phyloP scores from a whole-genome alignment of 2,113 vertebrate genomes.

The Hoplias malabaricus region DNA sequence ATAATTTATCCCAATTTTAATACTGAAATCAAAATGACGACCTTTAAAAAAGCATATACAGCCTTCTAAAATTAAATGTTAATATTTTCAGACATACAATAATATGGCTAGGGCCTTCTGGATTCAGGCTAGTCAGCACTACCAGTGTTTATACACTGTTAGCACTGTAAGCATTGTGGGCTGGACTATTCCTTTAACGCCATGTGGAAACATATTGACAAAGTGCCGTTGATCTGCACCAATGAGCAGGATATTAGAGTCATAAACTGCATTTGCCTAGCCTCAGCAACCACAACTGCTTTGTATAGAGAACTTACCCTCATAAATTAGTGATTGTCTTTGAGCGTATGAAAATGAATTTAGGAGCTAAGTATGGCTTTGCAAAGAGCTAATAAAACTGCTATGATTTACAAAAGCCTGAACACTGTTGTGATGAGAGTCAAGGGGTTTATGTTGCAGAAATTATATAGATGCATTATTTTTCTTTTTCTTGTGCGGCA shows the following conservation, averaged over 20 bases:
- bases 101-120: too few relatives aligned
- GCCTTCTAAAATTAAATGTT: too few relatives aligned
- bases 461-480: too few relatives aligned
- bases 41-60: too few relatives aligned
- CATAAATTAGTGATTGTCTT: slow-evolving; percentile 1
- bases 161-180: neutral
- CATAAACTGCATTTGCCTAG: slow-evolving; percentile 49
- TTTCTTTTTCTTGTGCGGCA: too few relatives aligned
- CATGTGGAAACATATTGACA: slow-evolving; percentile 12
- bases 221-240: slow-evolving; percentile 48
- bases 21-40: too few relatives aligned
- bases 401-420: neutral
- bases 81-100: too few relatives aligned
- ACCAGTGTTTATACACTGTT: neutral
- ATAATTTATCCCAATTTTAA: too few relatives aligned
- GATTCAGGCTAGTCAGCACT: neutral
- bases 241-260: slow-evolving; percentile 57
- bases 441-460: too few relatives aligned
- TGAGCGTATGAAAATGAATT: neutral
- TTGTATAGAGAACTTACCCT: slow-evolving; percentile 15
- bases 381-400: neutral
- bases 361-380: neutral
- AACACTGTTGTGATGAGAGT: neutral
- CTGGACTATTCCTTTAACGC: neutral
- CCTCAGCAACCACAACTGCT: slow-evolving; percentile 18